Evolutionary conservation across 2,113 vertebrate species (phyloP), one percentile per base, ranked within the genome.

Genomic region (Okapia johnstoni): DNA sequence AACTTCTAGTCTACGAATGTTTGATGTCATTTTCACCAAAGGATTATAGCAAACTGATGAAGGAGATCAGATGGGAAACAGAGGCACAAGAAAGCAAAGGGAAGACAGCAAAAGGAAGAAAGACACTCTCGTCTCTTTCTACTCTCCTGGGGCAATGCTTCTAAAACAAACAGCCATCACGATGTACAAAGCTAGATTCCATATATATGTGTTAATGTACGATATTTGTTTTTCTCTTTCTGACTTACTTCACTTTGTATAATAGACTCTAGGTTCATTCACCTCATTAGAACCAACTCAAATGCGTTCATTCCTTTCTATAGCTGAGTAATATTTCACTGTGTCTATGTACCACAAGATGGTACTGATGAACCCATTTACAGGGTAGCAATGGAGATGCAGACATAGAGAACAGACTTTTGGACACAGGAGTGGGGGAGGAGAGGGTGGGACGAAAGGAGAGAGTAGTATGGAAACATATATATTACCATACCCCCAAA

Each of bases 11-110:
- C 54, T 96, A 43, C 79, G 93, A 96, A 93, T 30, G 86, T 28
- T 93, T 94, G 89, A 73, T 70, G 12, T 92, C 36, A 90, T 90
- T 97, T 97, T 96, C 63, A 92, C 86, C 57, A 86, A 96, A 93
- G 7, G 14, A 84, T 73, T 76, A 88, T 4, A 61, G 77, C 19
- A 90, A 93, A 93, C 5, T 63, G 58, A 60, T 54, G 96, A 91
- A 85, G 90, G 5, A 30, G 90, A 55, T 90, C 63, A 61, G 54
- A 91, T 46, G 54, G 83, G 88, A 93, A 87, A 94, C 1, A 83
- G 25, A 76, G 63, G 50, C 63, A 17, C 13, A 87, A 70, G 80
- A 92, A 92, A 30, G n/a, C 4, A 52, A 70, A 92, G 2, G 54
- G 28, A 85, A 77, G 63, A 93, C 63, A n/a, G n/a, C 6, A 80